Evolutionary conservation across 53 echinoderm and acorn worm species (phyloP), one percentile per base, ranked within the genome.

Genomic region (Temnopleurus reevesii): DNA sequence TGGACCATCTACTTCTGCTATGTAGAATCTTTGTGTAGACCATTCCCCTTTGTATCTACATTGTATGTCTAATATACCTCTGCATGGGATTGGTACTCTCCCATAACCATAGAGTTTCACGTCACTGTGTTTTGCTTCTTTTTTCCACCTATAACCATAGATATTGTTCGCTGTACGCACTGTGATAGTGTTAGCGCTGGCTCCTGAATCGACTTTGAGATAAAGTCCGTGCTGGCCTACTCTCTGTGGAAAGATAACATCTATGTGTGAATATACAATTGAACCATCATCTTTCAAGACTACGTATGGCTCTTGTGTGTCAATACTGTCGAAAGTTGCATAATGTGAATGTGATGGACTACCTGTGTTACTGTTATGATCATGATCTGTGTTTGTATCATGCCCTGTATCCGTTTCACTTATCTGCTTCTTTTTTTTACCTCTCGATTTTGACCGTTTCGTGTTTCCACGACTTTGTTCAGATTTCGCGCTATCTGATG

Each of bases 131-230:
- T 81, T 24, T 2, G 87, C 13, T 27, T 4, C 47, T 38, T 46
- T 21, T 47, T 47, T n/a, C 47, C 24, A 79, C 8, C 4, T 46
- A 9, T 45, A 9, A 18, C 83, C 71, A 21, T 93, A 91, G 26
- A 93, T 95, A 26, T 86, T 86, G 10, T 58, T 46, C 26, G 56
- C 71, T 7, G 88, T 95, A 2, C 90, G 89, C 19, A 92, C n/a
- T 19, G 91, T 91, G 15, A 89, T 85, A 6, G 89, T 95, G 53
- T 93, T 93, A 27, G 81, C 95, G 26, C 77, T 76, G 6, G 95
- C 91, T 6, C 93, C 92, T 24, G 93, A 91, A 77, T 95, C 93
- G 0, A 95, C 90, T 47, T 95, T 93, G 13, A 95, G 28, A 4
- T 85, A 31, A 4, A 92, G 63, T 36, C 35, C 33, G 61, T 95